A percentile compares a stretch with the other conserved stretches of the same genome.
phyloP scores from a whole-genome alignment of 2,797 vertebrate genomes.

The Pygocentrus nattereri region DNA sequence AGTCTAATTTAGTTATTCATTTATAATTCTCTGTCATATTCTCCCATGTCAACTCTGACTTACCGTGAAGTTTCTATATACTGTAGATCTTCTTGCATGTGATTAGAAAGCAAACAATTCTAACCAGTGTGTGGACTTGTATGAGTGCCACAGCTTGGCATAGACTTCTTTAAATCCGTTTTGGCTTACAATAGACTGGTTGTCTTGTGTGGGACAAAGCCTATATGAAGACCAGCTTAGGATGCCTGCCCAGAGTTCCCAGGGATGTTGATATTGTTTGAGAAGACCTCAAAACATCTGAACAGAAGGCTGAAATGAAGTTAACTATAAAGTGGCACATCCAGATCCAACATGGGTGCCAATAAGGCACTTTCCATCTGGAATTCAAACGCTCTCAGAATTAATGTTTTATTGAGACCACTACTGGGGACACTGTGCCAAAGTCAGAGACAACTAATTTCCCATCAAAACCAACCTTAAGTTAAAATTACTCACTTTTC shows the following conservation, averaged over 20 bases:
- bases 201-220: slow-evolving; percentile 9
- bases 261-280: not conserved
- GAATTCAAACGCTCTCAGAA: not conserved
- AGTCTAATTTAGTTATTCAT: no score
- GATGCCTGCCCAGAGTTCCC: no score
- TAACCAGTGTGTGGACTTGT: not conserved
- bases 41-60: not conserved
- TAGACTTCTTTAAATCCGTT: not conserved
- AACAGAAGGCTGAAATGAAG: not conserved
- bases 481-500: no score
- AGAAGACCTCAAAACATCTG: not conserved
- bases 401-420: not conserved
- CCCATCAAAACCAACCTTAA: no score
- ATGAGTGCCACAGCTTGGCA: not conserved
- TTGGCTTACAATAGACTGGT: not conserved
- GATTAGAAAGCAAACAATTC: not conserved
- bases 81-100: not conserved
- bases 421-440: no score
- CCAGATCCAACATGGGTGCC: not conserved
- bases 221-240: not conserved
- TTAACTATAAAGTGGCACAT: not conserved
- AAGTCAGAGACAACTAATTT: no score
- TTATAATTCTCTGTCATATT: not conserved
- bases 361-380: not conserved
- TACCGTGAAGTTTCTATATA: not conserved